Base-by-base conservation (phyloP, 2,113 vertebrate genomes). In the Falco punctatus region DNA sequence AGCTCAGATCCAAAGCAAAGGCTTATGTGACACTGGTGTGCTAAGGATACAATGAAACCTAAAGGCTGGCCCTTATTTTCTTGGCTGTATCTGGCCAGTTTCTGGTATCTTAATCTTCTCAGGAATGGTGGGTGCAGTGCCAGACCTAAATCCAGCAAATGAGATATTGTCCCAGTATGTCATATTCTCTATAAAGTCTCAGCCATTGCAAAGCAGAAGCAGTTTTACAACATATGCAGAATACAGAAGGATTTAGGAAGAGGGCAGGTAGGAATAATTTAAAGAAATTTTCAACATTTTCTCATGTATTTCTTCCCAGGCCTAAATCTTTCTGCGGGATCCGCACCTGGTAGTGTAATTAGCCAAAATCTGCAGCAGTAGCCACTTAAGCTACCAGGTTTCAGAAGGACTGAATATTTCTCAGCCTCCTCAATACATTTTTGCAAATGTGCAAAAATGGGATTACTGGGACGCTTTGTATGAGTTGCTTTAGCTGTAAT, bases 361-460 rank as follows among this genome's bases (percentile, higher is more conserved):
- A 96, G 58, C 42, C 13, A 12, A 87, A 72, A 49, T 28, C 84
- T 95, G 79, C 52, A 82, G 54, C 54, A 57, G 66, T 65, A 91
- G 85, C 87, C 85, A 82, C 42, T 93, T 96, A 93, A 94, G 85
- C 88, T 67, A 42, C 5, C 4, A 62, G 42, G 24, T 81, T 92
- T 96, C 92, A 83, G 79, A 62, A 85, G 26, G 67, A 52, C 42
- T 67, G 62, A 91, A 77, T 70, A 23, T 90, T 79, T 93, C 79
- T 88, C 66, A 90, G 57, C 55, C 23, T 77, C 21, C 80, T 83
- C 82, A 81, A 83, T 93, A 79, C 92, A 58, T 83, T 90, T 86
- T 92, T 93, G 75, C 80, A 93, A 95, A 90, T 78, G 88, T 92
- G 71, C 93, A 93, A 82, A 96, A 97, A 96, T 93, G 85, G 92